Evolutionary conservation across 2,888 invertebrate genomes (phyloP).

Genomic region (Drosophila planitibia): DNA sequence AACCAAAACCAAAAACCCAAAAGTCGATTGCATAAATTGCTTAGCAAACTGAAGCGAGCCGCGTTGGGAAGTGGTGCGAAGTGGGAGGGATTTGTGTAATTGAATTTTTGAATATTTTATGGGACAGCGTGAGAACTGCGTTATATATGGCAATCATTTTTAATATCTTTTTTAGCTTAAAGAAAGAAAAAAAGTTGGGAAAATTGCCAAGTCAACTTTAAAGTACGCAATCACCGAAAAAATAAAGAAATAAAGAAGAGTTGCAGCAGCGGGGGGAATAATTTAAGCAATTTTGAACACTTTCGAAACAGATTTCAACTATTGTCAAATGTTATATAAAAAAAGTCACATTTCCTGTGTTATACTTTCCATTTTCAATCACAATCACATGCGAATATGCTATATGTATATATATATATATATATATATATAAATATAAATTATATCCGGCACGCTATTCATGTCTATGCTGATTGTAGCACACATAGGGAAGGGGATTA

Average conservation of each 20-base stretch:
- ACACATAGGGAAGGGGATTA: background rate
- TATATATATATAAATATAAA: slow-evolving; percentile 13
- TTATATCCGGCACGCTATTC: slow-evolving; percentile 60
- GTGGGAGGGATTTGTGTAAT: slow-evolving; percentile 53
- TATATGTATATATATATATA: background rate
- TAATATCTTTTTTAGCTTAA: background rate
- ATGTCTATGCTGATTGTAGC: slow-evolving; percentile 3
- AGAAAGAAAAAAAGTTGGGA: slow-evolving; percentile 29
- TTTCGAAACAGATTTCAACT: slow-evolving; percentile 14
- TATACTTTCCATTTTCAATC: slow-evolving; percentile 49
- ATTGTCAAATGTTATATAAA: slow-evolving; percentile 27
- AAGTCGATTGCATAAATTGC: slow-evolving; percentile 72
- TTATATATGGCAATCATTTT: slow-evolving; percentile 37
- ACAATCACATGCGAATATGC: slow-evolving; percentile 49
- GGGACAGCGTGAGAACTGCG: slow-evolving; percentile 67
- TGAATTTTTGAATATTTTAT: slow-evolving; percentile 68
- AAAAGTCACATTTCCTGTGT: slow-evolving; percentile 40
- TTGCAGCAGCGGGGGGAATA: background rate
- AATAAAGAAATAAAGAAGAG: background rate
- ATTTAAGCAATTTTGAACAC: slow-evolving; percentile 17
- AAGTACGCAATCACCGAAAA: slow-evolving; percentile 5
- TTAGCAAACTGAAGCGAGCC: slow-evolving; percentile 12
- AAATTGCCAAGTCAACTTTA: slow-evolving; percentile 35
- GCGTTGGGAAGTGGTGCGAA: background rate
- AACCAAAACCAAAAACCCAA: slow-evolving; percentile 31